Percentiles rank a stretch among this genome's conserved stretches.
These are phyloP conservation scores for Cossypha heuglini DNA, from an alignment of 2,797 vertebrate genomes.

Conservation along the genomic window DNA sequence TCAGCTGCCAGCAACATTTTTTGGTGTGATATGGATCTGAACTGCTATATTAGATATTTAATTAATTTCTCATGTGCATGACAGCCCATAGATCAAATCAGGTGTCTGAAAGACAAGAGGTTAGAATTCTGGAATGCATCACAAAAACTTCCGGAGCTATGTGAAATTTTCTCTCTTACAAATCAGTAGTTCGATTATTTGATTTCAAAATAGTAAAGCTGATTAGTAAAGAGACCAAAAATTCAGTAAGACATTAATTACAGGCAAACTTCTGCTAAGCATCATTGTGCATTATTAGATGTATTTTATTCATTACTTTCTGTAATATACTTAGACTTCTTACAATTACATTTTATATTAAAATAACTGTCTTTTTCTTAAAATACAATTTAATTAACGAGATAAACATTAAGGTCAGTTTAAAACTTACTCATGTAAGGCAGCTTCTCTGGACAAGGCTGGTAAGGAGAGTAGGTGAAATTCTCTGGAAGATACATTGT, in stretches of 20 bases:
- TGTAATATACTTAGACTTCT: not conserved
- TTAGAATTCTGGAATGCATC: not conserved
- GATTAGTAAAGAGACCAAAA: not conserved
- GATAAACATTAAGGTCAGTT: not conserved
- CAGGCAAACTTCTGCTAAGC: not conserved
- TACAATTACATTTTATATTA: not conserved
- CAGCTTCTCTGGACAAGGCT: conserved; percentile 92
- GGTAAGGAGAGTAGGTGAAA: conserved; percentile 90
- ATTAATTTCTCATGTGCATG: not conserved
- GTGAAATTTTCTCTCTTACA: not conserved
- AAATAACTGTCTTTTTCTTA: not conserved
- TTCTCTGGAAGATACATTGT: conserved; percentile 94
- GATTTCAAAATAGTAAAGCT: not conserved
- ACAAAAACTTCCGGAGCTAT: not conserved
- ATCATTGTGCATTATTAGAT: not conserved
- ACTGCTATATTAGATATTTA: not conserved
- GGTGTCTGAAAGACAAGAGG: not conserved
- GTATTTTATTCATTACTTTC: not conserved
- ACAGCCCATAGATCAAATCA: not conserved
- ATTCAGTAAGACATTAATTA: not conserved
- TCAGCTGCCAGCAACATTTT: not conserved
- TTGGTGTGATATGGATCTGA: not conserved
- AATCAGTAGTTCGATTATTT: not conserved
- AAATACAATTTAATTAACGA: not conserved
- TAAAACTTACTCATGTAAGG: conserved; percentile 95